Evolutionary conservation across 2,113 vertebrate genomes (phyloP), one percentile per base, ranked within the genome.

Genomic region (Gorilla gorilla): DNA sequence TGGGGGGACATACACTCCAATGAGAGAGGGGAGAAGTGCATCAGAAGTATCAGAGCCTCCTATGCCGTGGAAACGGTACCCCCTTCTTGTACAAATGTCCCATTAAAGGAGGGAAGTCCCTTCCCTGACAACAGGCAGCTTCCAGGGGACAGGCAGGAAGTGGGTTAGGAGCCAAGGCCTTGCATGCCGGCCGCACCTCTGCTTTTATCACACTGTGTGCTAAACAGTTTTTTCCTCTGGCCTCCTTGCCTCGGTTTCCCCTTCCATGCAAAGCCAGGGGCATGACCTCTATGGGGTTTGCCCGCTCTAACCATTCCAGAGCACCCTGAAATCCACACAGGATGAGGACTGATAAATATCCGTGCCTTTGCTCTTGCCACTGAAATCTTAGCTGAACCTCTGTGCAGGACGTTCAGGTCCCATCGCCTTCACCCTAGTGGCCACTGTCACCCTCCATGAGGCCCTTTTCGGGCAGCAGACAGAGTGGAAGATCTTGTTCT

Each of bases 361-460:
- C 0, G 3, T 1, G 5, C 16, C 66, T 57, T 59, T 0, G 0
- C 57, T 57, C 50, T 25, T 2, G 14, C 11, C n/a, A 6, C 72
- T 25, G 27, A 50, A 14, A 52, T 3, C 18, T 1, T 40, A 22
- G 27, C 55, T 38, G 18, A 1, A 17, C 5, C 52, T 22, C 52
- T 64, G 57, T 45, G 30, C 57, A 2, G 0, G 2, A 8, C 0
- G 1, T 48, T 57, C 32, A 0, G 9, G 38, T 16, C 22, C 2
- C 18, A 22, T 8, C 11, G 18, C n/a, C 64, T 11, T 52, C 0
- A 0, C 38, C 59, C 25, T 13, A 8, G 35, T 0, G 17, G 68
- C 40, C 55, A n/a, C 64, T 1, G 2, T 20, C 38, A 52, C 27
- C 9, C 3, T 13, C 32, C 45, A 18, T 43, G 89, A 59, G 30